Conservation (phyloP, 2,888 invertebrate species). For the Ceraclea dissimilis region DNA sequence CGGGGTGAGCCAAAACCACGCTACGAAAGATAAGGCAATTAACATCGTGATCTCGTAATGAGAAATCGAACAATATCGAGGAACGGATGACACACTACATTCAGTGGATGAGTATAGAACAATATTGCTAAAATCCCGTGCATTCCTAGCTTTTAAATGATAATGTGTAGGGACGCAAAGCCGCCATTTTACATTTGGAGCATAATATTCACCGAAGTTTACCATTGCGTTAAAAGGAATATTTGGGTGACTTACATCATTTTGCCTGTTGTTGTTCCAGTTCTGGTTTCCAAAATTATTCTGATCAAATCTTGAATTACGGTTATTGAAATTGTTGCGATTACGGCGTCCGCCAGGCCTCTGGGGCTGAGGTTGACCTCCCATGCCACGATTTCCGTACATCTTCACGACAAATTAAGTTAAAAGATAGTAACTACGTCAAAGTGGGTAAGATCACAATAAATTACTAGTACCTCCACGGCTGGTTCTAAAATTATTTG, state of each 20-base stretch:
- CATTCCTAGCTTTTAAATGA: too few species aligned
- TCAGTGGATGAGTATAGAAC: too few species aligned
- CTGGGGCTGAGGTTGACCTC: conserved; percentile 22
- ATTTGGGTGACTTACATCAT: conserved; percentile 8
- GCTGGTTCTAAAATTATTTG: not conserved
- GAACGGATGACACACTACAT: too few species aligned
- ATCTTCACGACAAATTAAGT: not conserved
- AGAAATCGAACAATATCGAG: too few species aligned
- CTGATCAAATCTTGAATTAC: conserved; percentile 18
- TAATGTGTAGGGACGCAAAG: conserved; percentile 10
- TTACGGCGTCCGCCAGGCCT: conserved; percentile 10
- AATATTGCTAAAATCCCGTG: too few species aligned
- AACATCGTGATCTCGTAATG: too few species aligned
- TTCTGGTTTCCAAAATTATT: conserved; percentile 6
- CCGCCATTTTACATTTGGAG: conserved; percentile 16
- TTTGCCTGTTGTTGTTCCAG: conserved; percentile 9
- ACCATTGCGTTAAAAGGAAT: too few species aligned
- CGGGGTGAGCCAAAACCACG: too few species aligned
- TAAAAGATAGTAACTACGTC: not conserved
- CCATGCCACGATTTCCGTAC: conserved; percentile 17
- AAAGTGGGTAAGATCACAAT: too few species aligned
- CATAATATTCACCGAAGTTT: too few species aligned
- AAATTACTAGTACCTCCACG: too few species aligned
- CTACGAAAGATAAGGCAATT: too few species aligned
- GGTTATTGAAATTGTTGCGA: conserved; percentile 9